These are phyloP conservation scores for Melopsittacus undulatus DNA, from an alignment of 2,797 vertebrate genomes.

Conservation along the genomic window DNA sequence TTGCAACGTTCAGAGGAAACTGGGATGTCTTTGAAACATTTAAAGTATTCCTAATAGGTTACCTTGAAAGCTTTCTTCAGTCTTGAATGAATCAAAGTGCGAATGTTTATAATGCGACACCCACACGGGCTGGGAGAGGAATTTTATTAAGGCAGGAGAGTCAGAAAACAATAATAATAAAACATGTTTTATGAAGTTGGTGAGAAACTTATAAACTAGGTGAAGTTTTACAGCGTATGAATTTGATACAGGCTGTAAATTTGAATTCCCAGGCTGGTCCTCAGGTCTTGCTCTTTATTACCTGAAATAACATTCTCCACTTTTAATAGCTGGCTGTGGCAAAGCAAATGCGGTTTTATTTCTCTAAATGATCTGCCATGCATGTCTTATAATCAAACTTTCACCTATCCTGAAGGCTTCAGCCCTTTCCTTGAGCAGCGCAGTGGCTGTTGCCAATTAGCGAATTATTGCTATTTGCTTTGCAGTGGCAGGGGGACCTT, in stretches of 20 bases:
- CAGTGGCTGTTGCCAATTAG: background rate
- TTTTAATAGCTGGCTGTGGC: conserved; percentile 45
- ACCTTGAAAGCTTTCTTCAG: conserved; percentile 63
- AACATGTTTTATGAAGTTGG: conserved; percentile 76
- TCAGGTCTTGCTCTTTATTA: conserved; percentile 56
- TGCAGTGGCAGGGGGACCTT: background rate
- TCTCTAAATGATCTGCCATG: conserved; percentile 24
- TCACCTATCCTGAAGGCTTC: background rate
- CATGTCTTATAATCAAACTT: background rate
- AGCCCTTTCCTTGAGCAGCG: background rate
- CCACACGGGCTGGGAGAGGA: conserved; percentile 37
- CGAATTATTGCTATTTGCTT: background rate
- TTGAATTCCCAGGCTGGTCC: conserved; percentile 52
- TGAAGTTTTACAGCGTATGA: conserved; percentile 62
- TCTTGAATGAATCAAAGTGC: conserved; percentile 64
- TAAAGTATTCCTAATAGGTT: conserved; percentile 55
- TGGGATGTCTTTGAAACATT: background rate
- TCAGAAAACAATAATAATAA: conserved; percentile 76
- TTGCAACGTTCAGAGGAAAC: background rate
- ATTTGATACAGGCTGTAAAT: conserved; percentile 67
- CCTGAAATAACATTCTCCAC: conserved; percentile 50
- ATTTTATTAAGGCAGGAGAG: conserved; percentile 74
- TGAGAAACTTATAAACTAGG: conserved; percentile 67
- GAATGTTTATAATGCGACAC: conserved; percentile 44
- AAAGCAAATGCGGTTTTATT: background rate